Evolutionary conservation across 2,888 invertebrate species (phyloP).

Genomic region (Heliconius aoede): DNA sequence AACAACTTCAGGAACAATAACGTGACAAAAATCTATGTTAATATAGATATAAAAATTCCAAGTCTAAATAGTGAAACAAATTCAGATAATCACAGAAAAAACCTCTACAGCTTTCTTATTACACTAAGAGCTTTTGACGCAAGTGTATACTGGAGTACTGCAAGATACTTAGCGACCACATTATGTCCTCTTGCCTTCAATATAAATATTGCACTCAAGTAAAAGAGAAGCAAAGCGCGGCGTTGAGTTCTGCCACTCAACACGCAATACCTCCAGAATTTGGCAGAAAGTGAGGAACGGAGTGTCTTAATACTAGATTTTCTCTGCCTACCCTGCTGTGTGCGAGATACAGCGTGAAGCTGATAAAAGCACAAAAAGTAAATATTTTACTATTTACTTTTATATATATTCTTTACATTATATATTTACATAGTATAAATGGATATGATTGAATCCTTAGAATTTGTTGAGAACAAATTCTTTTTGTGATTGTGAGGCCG

Average conservation of each 20-base stretch:
- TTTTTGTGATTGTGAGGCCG: too few species aligned
- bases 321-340: too few species aligned
- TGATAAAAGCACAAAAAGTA: not conserved
- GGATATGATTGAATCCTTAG: too few species aligned
- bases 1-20: not conserved
- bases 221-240: too few species aligned
- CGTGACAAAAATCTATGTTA: constrained; percentile 4
- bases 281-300: too few species aligned
- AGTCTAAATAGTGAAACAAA: constrained; percentile 12
- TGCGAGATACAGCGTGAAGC: too few species aligned
- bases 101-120: constrained; percentile 32
- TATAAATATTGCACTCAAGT: constrained; percentile 20
- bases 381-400: not conserved
- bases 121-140: constrained; percentile 33
- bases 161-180: constrained; percentile 29
- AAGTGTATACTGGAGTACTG: constrained; percentile 22
- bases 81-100: constrained; percentile 29
- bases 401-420: too few species aligned
- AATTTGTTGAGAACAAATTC: too few species aligned
- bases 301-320: too few species aligned
- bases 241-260: too few species aligned
- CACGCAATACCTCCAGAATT: too few species aligned
- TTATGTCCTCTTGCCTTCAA: constrained; percentile 12
- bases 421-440: too few species aligned
- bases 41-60: constrained; percentile 6